These are phyloP conservation scores for Augiades crinisus DNA, from an alignment of 2,888 invertebrate species.

Conservation along the genomic window DNA sequence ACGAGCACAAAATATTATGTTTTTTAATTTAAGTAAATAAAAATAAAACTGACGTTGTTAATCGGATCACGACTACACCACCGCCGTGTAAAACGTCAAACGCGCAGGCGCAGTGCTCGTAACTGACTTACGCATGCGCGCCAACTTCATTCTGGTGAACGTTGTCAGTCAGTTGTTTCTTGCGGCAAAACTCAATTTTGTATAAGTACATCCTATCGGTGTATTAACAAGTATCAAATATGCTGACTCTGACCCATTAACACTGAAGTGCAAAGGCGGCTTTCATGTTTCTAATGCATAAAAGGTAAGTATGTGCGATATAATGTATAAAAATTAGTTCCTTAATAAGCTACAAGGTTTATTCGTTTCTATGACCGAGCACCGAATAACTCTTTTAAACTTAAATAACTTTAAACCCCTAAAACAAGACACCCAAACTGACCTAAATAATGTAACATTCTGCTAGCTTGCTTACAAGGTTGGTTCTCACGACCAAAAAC, in stretches of 20 bases:
- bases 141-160: constrained; percentile 65
- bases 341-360: constrained; percentile 4
- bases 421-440: neutral
- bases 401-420: neutral
- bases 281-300: constrained; percentile 7
- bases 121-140: constrained; percentile 74
- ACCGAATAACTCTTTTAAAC: neutral
- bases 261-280: neutral
- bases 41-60: constrained; percentile 77
- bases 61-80: constrained; percentile 79
- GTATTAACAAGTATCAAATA: constrained; percentile 6
- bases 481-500: constrained; percentile 45
- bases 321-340: no score
- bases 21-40: constrained; percentile 38
- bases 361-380: neutral
- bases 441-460: neutral
- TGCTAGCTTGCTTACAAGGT: neutral
- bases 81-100: constrained; percentile 79
- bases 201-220: constrained; percentile 2
- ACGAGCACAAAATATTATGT: constrained; percentile 26
- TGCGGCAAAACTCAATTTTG: constrained; percentile 33
- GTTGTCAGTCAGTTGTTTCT: constrained; percentile 41
- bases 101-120: constrained; percentile 79
- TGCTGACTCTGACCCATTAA: constrained; percentile 17
- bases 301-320: constrained; percentile 18